These are phyloP conservation scores for Nematostella vectensis DNA, from an alignment of 92 coral and sea anemone genomes.

Conservation along the genomic window DNA sequence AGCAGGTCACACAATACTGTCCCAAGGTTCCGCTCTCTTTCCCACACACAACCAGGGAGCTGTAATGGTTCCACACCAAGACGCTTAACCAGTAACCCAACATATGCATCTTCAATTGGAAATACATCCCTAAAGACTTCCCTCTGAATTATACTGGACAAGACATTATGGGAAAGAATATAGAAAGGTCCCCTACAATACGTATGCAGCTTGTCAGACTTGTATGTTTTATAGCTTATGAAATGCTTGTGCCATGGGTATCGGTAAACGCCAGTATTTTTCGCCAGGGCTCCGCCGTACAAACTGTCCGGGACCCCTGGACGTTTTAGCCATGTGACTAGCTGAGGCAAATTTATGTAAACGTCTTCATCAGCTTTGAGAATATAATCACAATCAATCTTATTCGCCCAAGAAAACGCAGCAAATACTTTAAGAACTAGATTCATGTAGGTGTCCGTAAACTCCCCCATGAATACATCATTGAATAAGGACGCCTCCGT, in stretches of 20 bases:
- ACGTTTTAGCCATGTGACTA: not conserved
- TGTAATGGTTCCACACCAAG: not conserved
- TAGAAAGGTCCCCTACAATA: conserved; percentile 1
- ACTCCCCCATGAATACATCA: conserved; percentile 1
- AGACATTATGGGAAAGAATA: not conserved
- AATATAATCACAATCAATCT: not conserved
- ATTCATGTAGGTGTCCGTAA: not conserved
- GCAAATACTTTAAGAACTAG: not conserved
- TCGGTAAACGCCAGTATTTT: not conserved
- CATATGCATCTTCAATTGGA: conserved; percentile 3
- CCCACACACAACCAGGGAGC: not conserved
- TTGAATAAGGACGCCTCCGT: not conserved
- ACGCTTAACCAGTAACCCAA: not conserved
- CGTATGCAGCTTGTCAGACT: not conserved
- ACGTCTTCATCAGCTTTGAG: conserved; percentile 2
- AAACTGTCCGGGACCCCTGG: not conserved
- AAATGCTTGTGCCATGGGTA: not conserved
- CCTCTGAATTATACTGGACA: not conserved
- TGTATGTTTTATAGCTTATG: conserved; percentile 1
- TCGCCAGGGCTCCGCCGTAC: not conserved
- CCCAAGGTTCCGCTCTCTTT: not conserved
- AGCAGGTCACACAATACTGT: not conserved
- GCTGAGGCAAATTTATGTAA: not conserved
- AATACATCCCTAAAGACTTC: not conserved
- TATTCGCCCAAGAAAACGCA: conserved; percentile 1